Conservation (phyloP, 2,797 vertebrate species). For the Uromys caudimaculatus region DNA sequence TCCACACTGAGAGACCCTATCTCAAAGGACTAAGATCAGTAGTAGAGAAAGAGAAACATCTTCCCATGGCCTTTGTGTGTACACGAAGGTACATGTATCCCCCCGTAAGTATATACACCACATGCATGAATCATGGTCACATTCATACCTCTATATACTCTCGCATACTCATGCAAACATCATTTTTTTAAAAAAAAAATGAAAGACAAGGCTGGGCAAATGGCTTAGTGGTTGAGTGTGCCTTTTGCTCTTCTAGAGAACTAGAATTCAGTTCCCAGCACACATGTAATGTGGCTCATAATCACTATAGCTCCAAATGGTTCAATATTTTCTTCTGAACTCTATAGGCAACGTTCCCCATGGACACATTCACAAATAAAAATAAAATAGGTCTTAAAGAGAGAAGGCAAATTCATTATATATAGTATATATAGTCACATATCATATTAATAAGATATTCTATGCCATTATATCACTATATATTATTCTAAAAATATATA, state of each 20-base stretch:
- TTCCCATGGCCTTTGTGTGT: background rate
- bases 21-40: background rate
- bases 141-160: background rate
- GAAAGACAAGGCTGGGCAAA: background rate
- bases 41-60: background rate
- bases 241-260: background rate
- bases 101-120: background rate
- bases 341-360: background rate
- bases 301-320: background rate
- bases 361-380: background rate
- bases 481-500: background rate
- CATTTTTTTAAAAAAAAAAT: background rate
- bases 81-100: no score
- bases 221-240: background rate
- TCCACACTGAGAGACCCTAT: background rate
- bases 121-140: background rate
- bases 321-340: background rate
- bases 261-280: background rate
- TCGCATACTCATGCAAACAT: background rate
- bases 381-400: background rate
- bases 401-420: background rate
- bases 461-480: no score
- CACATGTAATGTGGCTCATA: background rate
- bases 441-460: background rate
- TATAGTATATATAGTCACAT: background rate